phyloP scores from a whole-genome alignment of 2,113 vertebrate genomes.

The Callithrix jacchus region DNA sequence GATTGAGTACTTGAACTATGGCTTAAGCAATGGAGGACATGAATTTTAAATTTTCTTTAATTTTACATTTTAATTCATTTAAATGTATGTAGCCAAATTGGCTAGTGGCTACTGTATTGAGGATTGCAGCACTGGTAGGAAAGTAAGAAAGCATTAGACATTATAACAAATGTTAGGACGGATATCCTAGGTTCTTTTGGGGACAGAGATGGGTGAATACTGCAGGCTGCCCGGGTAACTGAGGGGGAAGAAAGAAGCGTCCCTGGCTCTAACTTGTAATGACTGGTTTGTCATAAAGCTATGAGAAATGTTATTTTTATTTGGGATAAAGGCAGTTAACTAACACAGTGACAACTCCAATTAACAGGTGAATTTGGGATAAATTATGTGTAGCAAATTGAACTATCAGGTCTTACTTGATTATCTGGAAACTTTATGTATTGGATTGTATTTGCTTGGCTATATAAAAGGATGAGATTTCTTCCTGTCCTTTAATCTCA shows the following conservation, averaged over 20 bases:
- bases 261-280: neutral
- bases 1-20: neutral
- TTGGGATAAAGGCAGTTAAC: neutral
- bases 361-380: constrained; percentile 6
- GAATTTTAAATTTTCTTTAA: neutral
- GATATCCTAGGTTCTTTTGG: neutral
- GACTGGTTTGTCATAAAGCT: neutral
- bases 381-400: neutral
- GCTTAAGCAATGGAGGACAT: neutral
- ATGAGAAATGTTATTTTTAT: neutral
- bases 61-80: neutral
- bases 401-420: neutral
- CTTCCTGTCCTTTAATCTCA: neutral
- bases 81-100: neutral
- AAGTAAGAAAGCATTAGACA: neutral
- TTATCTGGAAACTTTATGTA: constrained; percentile 2
- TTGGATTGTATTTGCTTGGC: neutral
- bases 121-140: neutral
- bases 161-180: neutral
- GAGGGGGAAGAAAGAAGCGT: neutral
- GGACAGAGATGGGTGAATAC: neutral
- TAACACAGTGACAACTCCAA: neutral
- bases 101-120: neutral
- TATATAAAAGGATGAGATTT: constrained; percentile 4
- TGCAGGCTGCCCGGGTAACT: neutral